Conservation (phyloP, 2,797 vertebrate genomes). For the Enteromius paludinosus region DNA sequence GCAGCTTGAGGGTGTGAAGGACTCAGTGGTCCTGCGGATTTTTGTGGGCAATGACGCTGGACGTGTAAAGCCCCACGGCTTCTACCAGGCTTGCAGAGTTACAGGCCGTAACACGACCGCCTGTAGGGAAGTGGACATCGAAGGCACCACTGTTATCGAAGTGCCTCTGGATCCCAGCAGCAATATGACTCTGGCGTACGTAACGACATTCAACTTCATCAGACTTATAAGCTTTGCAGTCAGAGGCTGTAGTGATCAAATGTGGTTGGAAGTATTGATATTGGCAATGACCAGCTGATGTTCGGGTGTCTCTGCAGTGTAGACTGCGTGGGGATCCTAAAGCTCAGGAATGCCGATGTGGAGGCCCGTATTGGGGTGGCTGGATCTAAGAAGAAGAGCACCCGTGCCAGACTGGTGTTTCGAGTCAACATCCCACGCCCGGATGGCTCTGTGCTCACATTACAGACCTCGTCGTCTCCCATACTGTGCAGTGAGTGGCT, state of each 20-base stretch:
- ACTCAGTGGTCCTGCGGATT: constrained; percentile 92
- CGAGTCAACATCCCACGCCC: constrained; percentile 90
- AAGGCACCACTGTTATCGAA: constrained; percentile 97
- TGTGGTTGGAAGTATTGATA: not conserved
- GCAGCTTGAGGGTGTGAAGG: constrained; percentile 95
- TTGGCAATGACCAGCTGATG: constrained; percentile 6
- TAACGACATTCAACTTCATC: constrained; percentile 53
- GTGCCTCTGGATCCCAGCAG: constrained; percentile 92
- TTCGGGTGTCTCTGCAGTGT: constrained; percentile 78
- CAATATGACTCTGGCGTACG: constrained; percentile 96
- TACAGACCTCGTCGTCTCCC: constrained; percentile 92
- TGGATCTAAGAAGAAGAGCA: constrained; percentile 98
- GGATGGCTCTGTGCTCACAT: constrained; percentile 90
- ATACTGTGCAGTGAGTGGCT: constrained; percentile 94
- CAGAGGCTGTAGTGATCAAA: not conserved
- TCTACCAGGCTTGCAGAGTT: constrained; percentile 97
- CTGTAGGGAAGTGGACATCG: constrained; percentile 96
- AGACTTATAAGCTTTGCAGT: not conserved
- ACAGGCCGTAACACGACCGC: constrained; percentile 97
- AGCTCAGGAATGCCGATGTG: constrained; percentile 96
- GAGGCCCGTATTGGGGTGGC: constrained; percentile 96
- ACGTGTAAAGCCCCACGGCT: constrained; percentile 96
- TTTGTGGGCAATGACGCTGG: constrained; percentile 97
- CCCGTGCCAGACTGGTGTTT: constrained; percentile 94
- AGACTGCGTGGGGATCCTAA: constrained; percentile 96